Percentiles rank a stretch among this genome's conserved stretches.
These are phyloP conservation scores for Bombus soroeensis DNA, from an alignment of 1,140 invertebrate species.

Conservation along the genomic window DNA sequence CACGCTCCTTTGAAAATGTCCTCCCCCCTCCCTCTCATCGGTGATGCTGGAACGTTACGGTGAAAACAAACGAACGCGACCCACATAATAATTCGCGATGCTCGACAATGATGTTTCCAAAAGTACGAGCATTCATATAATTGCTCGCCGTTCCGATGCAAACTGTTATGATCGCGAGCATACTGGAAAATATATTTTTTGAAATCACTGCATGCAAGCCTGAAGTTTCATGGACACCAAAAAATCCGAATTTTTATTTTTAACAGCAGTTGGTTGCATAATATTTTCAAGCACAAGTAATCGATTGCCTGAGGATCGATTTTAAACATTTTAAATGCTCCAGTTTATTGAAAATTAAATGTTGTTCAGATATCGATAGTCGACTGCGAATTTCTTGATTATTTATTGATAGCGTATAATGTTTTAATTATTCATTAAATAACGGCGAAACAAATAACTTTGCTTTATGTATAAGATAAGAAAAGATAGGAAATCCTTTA, in stretches of 20 bases:
- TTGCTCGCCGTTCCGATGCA: constrained; percentile 3
- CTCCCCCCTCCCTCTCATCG: background rate
- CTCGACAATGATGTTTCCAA: background rate
- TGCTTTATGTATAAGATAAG: too few species aligned
- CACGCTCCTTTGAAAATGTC: constrained; percentile 6
- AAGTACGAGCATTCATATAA: background rate
- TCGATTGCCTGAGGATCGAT: background rate
- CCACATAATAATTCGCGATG: background rate
- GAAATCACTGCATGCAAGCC: background rate
- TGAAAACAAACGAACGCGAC: background rate
- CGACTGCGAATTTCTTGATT: background rate
- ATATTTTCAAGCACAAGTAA: background rate
- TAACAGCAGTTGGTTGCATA: background rate
- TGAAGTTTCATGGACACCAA: background rate
- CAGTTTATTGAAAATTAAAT: background rate
- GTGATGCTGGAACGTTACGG: background rate
- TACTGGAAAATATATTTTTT: background rate
- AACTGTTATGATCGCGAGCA: background rate
- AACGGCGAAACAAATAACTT: too few species aligned
- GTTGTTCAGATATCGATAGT: background rate
- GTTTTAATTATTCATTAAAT: too few species aligned
- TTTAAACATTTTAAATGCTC: background rate
- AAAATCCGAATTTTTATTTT: background rate
- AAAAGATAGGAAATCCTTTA: too few species aligned
- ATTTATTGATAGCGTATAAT: background rate